These are phyloP conservation scores for Odocoileus hemionus DNA, from an alignment of 2,113 vertebrate genomes.

Conservation along the genomic window DNA sequence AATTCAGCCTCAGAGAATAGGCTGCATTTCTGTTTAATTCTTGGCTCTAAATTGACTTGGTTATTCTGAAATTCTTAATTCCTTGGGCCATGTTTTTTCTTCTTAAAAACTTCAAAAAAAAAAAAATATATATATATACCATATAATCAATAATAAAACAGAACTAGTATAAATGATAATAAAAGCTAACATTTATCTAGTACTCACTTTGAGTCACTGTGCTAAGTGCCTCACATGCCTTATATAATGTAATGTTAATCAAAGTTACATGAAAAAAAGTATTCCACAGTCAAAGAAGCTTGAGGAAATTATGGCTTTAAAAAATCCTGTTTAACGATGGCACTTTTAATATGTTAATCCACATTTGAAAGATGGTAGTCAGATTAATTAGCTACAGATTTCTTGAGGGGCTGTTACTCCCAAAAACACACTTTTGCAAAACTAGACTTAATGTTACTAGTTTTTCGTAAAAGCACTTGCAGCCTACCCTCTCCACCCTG, in stretches of 20 bases:
- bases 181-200: not conserved
- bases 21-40: not conserved
- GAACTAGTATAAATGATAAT: not conserved
- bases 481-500: not conserved
- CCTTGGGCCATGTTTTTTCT: not conserved
- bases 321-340: not conserved
- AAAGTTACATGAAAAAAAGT: not conserved
- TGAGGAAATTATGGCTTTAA: not conserved
- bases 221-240: not conserved
- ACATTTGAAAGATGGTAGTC: not conserved
- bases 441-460: not conserved
- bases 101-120: not conserved
- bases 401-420: not conserved
- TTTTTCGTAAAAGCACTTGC: not conserved
- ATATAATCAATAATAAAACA: not conserved
- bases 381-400: not conserved
- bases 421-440: not conserved
- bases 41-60: not conserved
- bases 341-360: not conserved
- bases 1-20: not conserved
- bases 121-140: not conserved
- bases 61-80: conserved; percentile 2
- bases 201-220: not conserved
- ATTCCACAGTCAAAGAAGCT: not conserved
- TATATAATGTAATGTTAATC: not conserved